Conservation (phyloP, 2,888 invertebrate genomes). For the Malthinus flaveolus region DNA sequence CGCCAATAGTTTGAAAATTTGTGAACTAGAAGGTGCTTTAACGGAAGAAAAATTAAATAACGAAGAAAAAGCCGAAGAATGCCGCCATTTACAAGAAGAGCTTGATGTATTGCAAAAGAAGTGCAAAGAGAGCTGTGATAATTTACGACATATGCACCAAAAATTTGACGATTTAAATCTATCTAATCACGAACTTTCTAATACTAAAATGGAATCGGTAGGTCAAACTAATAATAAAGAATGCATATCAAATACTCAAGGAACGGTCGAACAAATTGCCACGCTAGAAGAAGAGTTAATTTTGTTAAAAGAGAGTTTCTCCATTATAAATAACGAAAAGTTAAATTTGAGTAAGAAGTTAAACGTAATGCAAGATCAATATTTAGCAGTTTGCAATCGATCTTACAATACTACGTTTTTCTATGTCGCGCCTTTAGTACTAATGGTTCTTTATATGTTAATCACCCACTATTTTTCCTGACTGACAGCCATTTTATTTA, state of each 20-base stretch:
- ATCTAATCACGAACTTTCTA: no score
- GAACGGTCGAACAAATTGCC: constrained; percentile 58
- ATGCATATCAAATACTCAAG: constrained; percentile 42
- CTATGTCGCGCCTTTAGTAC: constrained; percentile 61
- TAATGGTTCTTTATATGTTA: constrained; percentile 64
- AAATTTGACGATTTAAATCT: constrained; percentile 17
- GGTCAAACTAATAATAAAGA: constrained; percentile 47
- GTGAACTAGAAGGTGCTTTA: constrained; percentile 42
- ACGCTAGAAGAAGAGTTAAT: constrained; percentile 75
- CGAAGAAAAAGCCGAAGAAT: constrained; percentile 39
- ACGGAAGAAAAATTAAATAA: constrained; percentile 43
- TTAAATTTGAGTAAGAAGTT: constrained; percentile 65
- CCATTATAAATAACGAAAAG: constrained; percentile 65
- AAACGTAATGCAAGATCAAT: constrained; percentile 62
- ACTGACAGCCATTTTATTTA: constrained; percentile 60
- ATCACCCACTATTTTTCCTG: constrained; percentile 64
- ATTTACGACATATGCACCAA: constrained; percentile 25
- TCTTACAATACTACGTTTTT: constrained; percentile 64
- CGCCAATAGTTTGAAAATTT: constrained; percentile 44
- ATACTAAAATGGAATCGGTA: no score
- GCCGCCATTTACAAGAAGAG: constrained; percentile 44
- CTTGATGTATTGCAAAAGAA: constrained; percentile 49
- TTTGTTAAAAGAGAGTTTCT: constrained; percentile 73
- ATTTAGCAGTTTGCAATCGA: constrained; percentile 61
- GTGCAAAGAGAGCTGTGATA: constrained; percentile 32